Conservation (phyloP, 2,888 invertebrate species). For the Lypha dubia region DNA sequence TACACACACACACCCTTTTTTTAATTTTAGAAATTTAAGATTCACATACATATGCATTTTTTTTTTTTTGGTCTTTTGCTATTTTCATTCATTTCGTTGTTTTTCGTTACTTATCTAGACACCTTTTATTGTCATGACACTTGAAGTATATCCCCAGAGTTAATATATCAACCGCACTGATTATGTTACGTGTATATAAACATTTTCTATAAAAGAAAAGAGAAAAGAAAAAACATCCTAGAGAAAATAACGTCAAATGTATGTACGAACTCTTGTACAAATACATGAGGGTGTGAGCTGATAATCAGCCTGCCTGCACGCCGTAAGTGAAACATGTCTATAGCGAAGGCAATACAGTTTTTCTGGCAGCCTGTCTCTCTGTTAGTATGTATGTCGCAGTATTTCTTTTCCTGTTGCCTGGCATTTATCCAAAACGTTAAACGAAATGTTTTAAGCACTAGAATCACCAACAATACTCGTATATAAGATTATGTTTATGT, state of each 20-base stretch:
- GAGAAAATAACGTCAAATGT: background rate
- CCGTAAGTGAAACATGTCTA: constrained; percentile 47
- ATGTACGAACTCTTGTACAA: constrained; percentile 9
- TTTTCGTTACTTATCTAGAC: constrained; percentile 63
- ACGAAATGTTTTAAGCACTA: constrained; percentile 56
- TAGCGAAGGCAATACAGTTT: constrained; percentile 46
- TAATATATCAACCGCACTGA: constrained; percentile 72
- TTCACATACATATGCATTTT: background rate
- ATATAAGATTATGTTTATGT: constrained; percentile 53
- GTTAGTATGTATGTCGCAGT: constrained; percentile 27
- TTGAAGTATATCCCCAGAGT: constrained; percentile 71
- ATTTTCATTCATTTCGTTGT: constrained; percentile 54
- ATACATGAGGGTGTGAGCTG: constrained; percentile 8
- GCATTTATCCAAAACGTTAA: constrained; percentile 69
- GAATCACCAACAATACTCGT: constrained; percentile 28
- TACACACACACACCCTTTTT: background rate
- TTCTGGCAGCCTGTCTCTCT: constrained; percentile 53
- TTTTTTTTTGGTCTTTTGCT: background rate
- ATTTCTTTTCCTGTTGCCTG: constrained; percentile 58
- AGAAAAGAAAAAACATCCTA: no score
- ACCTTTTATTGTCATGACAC: constrained; percentile 68
- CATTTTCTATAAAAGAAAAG: constrained; percentile 24
- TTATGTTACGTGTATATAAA: constrained; percentile 62
- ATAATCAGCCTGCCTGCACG: constrained; percentile 49
- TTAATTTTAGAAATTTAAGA: constrained; percentile 32